These are phyloP conservation scores for Xenopus petersii DNA, from an alignment of 2,797 vertebrate species.

Conservation along the genomic window DNA sequence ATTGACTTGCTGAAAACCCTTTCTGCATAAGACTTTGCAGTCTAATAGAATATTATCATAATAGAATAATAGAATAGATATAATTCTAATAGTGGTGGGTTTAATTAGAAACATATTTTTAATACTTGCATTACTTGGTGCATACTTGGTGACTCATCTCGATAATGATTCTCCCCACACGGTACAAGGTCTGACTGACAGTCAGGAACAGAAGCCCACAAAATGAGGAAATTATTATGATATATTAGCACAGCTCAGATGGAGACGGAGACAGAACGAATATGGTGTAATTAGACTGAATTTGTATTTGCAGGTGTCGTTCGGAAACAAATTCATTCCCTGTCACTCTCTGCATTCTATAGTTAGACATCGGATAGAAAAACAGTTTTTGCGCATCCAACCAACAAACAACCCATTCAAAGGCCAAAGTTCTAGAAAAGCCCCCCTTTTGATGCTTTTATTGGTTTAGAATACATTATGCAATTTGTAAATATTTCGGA, in stretches of 20 bases:
- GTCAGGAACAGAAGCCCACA: background rate
- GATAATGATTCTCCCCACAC: constrained; percentile 24
- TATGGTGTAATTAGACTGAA: constrained; percentile 29
- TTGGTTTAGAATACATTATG: no score
- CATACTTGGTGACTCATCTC: constrained; percentile 34
- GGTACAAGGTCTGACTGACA: constrained; percentile 20
- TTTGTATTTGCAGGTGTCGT: constrained; percentile 21
- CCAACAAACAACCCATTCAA: no score
- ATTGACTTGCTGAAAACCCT: no score
- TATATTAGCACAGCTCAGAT: constrained; percentile 18
- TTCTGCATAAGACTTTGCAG: background rate
- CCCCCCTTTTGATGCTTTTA: no score
- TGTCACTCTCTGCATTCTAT: background rate
- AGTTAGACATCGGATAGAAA: background rate
- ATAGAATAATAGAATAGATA: background rate
- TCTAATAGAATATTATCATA: no score
- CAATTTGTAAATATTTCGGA: no score
- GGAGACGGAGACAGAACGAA: constrained; percentile 7
- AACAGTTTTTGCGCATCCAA: background rate
- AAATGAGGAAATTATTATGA: constrained; percentile 16
- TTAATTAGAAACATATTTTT: background rate
- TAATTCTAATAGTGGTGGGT: background rate
- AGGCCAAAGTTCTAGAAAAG: no score
- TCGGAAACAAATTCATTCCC: constrained; percentile 3
- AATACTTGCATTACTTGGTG: constrained; percentile 9